Percentiles rank a stretch among this genome's conserved stretches.
These are phyloP conservation scores for Enteromius thamalakanensis DNA, from an alignment of 2,797 vertebrate genomes.

Conservation along the genomic window DNA sequence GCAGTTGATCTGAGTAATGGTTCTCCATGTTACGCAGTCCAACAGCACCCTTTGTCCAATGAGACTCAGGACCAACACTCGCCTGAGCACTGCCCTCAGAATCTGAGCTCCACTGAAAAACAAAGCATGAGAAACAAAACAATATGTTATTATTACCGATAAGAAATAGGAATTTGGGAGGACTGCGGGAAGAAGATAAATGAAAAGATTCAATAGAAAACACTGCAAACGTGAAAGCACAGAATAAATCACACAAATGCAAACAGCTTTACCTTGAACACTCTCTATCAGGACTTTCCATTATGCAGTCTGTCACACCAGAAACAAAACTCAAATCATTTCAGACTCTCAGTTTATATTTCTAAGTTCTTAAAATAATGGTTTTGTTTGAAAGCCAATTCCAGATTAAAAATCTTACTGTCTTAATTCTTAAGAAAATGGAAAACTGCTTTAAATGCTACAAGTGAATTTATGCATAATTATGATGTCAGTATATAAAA, in stretches of 20 bases:
- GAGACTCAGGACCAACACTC: constrained; percentile 52
- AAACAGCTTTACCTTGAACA: constrained; percentile 68
- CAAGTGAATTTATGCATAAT: constrained; percentile 1
- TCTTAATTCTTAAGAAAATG: neutral
- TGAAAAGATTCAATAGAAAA: constrained; percentile 8
- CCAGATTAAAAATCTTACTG: neutral
- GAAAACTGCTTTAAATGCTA: neutral
- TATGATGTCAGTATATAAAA: neutral
- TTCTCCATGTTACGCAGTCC: constrained; percentile 44
- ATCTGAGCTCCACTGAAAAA: constrained; percentile 73
- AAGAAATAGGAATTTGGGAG: neutral
- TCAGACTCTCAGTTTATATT: neutral
- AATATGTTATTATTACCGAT: constrained; percentile 11
- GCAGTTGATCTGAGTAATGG: constrained; percentile 51
- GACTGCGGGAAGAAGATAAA: neutral
- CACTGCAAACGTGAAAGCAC: constrained; percentile 5
- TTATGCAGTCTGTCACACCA: constrained; percentile 57
- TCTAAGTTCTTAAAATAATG: neutral
- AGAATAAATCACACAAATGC: constrained; percentile 48
- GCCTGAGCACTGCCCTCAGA: constrained; percentile 72
- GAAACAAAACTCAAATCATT: constrained; percentile 45
- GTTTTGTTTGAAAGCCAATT: neutral
- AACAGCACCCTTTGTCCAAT: constrained; percentile 1
- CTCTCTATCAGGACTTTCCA: constrained; percentile 59
- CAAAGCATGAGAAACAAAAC: constrained; percentile 12